Evolutionary conservation across 2,888 invertebrate genomes (phyloP).

Genomic region (Polydrusus cervinus): DNA sequence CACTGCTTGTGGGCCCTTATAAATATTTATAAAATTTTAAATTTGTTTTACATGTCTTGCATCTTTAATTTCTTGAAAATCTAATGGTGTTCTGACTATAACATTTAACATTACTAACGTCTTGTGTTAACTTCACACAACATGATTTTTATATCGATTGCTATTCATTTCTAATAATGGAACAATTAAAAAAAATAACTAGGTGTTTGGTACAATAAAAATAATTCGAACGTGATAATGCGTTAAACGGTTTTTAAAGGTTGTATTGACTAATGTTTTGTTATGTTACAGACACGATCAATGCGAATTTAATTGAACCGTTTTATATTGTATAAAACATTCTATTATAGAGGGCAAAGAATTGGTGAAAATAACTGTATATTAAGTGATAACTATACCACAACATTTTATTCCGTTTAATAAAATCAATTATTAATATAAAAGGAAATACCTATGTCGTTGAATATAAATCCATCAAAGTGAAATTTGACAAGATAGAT

Average conservation of each 20-base stretch:
- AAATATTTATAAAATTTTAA: no score
- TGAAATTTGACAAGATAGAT: constrained; percentile 17
- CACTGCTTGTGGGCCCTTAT: no score
- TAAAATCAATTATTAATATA: constrained; percentile 38
- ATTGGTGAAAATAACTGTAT: constrained; percentile 40
- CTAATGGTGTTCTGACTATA: background rate
- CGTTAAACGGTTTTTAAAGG: constrained; percentile 47
- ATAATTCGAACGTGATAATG: constrained; percentile 47
- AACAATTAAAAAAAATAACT: constrained; percentile 47
- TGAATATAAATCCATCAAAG: constrained; percentile 19
- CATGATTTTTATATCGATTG: constrained; percentile 33
- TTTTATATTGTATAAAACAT: constrained; percentile 43
- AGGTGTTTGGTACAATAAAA: constrained; percentile 47
- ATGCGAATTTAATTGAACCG: constrained; percentile 48
- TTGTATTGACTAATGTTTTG: constrained; percentile 47
- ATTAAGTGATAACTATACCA: constrained; percentile 37
- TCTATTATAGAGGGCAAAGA: constrained; percentile 35
- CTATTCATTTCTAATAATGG: constrained; percentile 45
- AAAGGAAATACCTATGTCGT: constrained; percentile 28
- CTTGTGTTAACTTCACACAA: background rate
- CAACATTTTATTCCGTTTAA: constrained; percentile 38
- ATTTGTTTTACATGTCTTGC: background rate
- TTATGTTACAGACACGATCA: constrained; percentile 44
- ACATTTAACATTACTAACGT: background rate
- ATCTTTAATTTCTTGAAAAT: background rate